A percentile compares a stretch with the other conserved stretches of the same genome.
phyloP scores from a whole-genome alignment of 2,888 invertebrate genomes.

The Lordiphosa andalusiaca region DNA sequence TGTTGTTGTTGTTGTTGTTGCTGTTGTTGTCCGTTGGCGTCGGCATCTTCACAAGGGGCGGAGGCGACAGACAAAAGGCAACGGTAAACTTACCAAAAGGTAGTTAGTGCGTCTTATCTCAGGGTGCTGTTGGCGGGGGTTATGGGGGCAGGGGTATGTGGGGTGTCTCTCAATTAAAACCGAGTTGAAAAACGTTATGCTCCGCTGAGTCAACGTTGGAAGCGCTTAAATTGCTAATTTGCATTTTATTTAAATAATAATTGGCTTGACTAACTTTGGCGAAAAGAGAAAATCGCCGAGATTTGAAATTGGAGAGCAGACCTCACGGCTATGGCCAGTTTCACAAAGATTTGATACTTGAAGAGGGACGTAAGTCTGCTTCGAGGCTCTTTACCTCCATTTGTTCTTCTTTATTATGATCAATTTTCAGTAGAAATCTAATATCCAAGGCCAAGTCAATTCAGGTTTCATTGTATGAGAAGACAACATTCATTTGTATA shows the following conservation, averaged over 20 bases:
- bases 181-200: constrained; percentile 49
- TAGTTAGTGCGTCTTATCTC: constrained; percentile 37
- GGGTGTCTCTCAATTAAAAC: constrained; percentile 49
- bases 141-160: neutral
- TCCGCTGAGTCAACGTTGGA: constrained; percentile 40
- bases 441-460: too few species aligned
- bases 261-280: constrained; percentile 41
- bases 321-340: too few species aligned
- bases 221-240: constrained; percentile 57
- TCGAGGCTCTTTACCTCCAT: too few species aligned
- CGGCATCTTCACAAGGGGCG: constrained; percentile 51
- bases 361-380: too few species aligned
- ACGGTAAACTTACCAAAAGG: constrained; percentile 56
- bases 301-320: too few species aligned
- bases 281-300: neutral
- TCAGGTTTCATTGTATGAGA: too few species aligned
- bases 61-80: constrained; percentile 40
- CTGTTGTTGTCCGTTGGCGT: constrained; percentile 35
- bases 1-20: constrained; percentile 29
- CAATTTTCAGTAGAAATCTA: too few species aligned
- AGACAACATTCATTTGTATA: too few species aligned
- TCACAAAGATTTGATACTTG: too few species aligned
- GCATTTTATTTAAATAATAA: constrained; percentile 70
- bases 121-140: neutral
- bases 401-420: too few species aligned